phyloP scores from a whole-genome alignment of 2,888 invertebrate species.

The Herminia tarsipennalis region DNA sequence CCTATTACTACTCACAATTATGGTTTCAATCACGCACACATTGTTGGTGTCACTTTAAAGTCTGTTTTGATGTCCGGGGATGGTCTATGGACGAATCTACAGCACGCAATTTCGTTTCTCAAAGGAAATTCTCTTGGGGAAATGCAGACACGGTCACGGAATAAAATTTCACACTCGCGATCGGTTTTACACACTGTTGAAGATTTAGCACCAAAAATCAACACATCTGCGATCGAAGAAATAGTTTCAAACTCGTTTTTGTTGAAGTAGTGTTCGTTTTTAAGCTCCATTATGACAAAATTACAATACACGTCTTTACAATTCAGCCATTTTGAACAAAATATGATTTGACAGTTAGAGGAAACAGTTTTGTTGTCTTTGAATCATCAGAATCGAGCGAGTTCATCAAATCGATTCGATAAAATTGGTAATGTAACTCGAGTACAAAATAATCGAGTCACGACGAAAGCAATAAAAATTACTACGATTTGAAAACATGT shows the following conservation, averaged over 20 bases:
- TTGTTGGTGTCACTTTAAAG: constrained; percentile 41
- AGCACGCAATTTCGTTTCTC: constrained; percentile 55
- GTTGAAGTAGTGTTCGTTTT: constrained; percentile 63
- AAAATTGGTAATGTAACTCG: not conserved
- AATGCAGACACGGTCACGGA: constrained; percentile 56
- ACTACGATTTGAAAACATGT: too few relatives aligned
- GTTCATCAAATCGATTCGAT: not conserved
- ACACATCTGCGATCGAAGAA: constrained; percentile 54
- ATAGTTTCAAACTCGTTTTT: constrained; percentile 62
- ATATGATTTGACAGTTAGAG: constrained; percentile 38
- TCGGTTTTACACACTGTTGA: constrained; percentile 57
- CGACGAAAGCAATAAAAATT: too few relatives aligned
- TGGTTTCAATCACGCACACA: constrained; percentile 57
- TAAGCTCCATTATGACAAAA: constrained; percentile 78
- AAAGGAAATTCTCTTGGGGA: constrained; percentile 50
- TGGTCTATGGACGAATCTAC: constrained; percentile 62
- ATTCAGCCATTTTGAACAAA: constrained; percentile 82
- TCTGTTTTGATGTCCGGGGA: constrained; percentile 61
- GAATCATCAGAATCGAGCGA: too few relatives aligned
- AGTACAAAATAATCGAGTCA: too few relatives aligned
- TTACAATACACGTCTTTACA: constrained; percentile 78
- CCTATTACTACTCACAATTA: constrained; percentile 52
- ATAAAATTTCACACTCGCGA: constrained; percentile 34
- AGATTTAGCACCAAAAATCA: constrained; percentile 54
- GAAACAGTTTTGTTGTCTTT: constrained; percentile 31